Evolutionary conservation across 2,888 invertebrate species (phyloP).

Genomic region (Papilio demoleus): DNA sequence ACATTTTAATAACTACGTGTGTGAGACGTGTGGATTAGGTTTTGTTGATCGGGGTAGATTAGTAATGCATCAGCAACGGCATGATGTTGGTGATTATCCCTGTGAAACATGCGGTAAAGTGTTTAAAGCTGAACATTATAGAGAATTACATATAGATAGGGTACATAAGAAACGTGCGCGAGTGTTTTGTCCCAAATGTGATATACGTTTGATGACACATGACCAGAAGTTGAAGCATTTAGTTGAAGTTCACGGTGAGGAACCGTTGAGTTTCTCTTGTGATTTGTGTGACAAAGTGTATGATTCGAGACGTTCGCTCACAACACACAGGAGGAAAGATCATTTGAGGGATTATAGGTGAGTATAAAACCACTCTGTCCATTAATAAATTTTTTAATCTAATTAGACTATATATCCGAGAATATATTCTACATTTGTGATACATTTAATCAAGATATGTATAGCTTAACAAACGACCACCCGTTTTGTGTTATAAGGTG

Average conservation of each 20-base stretch:
- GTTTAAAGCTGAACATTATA: constrained; percentile 56
- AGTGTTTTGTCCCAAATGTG: constrained; percentile 76
- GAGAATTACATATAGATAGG: constrained; percentile 59
- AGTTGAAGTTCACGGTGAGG: constrained; percentile 73
- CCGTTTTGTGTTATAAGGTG: too few species aligned
- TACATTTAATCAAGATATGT: too few species aligned
- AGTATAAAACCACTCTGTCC: too few species aligned
- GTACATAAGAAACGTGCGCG: constrained; percentile 70
- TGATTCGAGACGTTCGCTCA: constrained; percentile 66
- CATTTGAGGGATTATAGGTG: constrained; percentile 75
- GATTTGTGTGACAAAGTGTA: constrained; percentile 66
- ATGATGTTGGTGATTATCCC: constrained; percentile 67
- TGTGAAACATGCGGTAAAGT: constrained; percentile 73
- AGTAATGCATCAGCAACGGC: constrained; percentile 72
- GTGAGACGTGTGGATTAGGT: constrained; percentile 73
- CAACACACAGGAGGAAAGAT: constrained; percentile 71
- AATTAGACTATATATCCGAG: too few species aligned
- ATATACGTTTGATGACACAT: constrained; percentile 71
- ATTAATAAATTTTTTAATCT: too few species aligned
- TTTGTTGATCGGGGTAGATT: constrained; percentile 64
- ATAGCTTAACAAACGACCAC: too few species aligned
- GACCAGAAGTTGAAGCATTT: constrained; percentile 74
- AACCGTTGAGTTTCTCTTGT: constrained; percentile 67
- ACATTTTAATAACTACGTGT: constrained; percentile 74
- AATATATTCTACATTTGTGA: too few species aligned